These are phyloP conservation scores for Rhamnusium bicolor DNA, from an alignment of 2,888 invertebrate genomes.

Conservation along the genomic window DNA sequence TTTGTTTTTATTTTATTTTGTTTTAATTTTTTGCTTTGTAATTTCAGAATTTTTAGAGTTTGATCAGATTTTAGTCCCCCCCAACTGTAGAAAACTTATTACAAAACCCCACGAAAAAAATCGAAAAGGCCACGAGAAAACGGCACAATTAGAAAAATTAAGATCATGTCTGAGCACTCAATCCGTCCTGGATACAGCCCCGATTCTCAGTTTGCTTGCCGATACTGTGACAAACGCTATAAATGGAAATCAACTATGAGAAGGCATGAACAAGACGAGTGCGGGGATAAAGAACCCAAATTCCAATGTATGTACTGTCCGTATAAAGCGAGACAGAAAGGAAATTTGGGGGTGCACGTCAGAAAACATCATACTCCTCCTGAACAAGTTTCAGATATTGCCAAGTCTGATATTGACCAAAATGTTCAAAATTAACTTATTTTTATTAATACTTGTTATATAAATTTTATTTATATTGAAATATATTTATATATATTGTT, in stretches of 20 bases:
- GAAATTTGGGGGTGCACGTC: conserved; percentile 87
- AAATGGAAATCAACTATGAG: conserved; percentile 88
- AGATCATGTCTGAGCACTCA: conserved; percentile 65
- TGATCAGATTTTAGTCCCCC: conserved; percentile 56
- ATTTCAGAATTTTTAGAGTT: conserved; percentile 57
- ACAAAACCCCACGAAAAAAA: conserved; percentile 51
- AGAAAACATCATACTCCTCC: conserved; percentile 79
- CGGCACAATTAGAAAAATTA: conserved; percentile 70
- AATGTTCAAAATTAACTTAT: conserved; percentile 43
- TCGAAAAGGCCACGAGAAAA: conserved; percentile 63
- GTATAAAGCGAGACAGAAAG: conserved; percentile 87
- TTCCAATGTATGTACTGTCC: conserved; percentile 80
- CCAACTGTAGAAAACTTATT: conserved; percentile 58
- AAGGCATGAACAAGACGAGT: conserved; percentile 83
- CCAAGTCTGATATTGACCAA: conserved; percentile 47
- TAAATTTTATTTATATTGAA: conserved; percentile 38
- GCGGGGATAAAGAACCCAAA: conserved; percentile 84
- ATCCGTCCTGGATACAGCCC: conserved; percentile 70
- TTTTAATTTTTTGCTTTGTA: conserved; percentile 30
- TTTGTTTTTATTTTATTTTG: conserved; percentile 13
- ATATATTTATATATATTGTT: background rate
- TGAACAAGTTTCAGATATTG: conserved; percentile 16
- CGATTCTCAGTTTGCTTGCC: conserved; percentile 81
- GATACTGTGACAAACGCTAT: conserved; percentile 89
- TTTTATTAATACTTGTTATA: conserved; percentile 27